Evolutionary conservation across 2,113 vertebrate species (phyloP), one percentile per base, ranked within the genome.

Genomic region (Gopherus evgoodei): DNA sequence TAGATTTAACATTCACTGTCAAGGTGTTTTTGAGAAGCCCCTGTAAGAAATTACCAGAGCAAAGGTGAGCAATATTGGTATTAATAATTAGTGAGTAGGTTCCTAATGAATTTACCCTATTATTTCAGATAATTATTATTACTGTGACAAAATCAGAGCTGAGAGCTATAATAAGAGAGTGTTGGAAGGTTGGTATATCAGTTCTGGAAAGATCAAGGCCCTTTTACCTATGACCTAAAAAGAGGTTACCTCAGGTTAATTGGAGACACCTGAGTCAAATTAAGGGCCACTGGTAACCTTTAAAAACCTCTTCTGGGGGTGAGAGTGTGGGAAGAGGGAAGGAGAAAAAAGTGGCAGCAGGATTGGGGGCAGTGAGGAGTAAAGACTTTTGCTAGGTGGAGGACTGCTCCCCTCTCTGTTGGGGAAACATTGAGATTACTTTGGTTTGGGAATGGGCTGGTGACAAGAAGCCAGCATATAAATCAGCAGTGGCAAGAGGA

Each of bases 21-120:
- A 29, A 38, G 35, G 3, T 24, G n/a, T 52, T 89, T 83, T 49
- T n/a, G 81, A 56, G 38, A 95, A 86, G 38, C 38, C 31, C 19
- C 8, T 87, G 16, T 0, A 0, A 76, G 54, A 76, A 47, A 78
- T 93, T 5, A 6, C 57, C 47, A 65, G 62, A 78, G 2, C 25
- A 47, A 78, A 78, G 5, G 75, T 25, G 42, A 78, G 11, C 5
- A 78, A 47, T 13, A 47, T 29, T 47, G 42, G 75, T 47, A 47
- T 78, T 47, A 38, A 72, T 38, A 38, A 38, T 29, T 29, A 47
- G 2, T 4, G 24, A 13, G 44, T 78, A 78, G 42, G 25, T 27
- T 47, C 75, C 42, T 29, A 78, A 44, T 78, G 11, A 47, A 78
- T 78, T 27, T 27, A 47, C 13, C 24, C 69, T 44, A 22, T 35